Percentiles rank a stretch among this genome's conserved stretches.
phyloP scores from a whole-genome alignment of 2,113 vertebrate genomes.

The Perca flavescens region DNA sequence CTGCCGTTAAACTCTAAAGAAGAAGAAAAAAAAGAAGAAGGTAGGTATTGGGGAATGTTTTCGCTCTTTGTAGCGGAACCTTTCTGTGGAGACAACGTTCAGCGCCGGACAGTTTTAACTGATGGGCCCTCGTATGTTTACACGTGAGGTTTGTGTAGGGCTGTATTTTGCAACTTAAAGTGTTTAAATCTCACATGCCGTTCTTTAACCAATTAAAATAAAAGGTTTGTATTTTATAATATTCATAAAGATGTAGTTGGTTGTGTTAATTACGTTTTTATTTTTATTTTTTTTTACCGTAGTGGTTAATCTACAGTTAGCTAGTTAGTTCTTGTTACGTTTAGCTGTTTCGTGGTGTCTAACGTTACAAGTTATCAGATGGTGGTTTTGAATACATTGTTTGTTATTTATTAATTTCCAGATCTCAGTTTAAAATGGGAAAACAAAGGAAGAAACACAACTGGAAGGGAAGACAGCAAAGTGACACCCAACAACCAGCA shows the following conservation, averaged over 20 bases:
- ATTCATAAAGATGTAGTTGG: neutral
- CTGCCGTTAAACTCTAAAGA: too few relatives aligned
- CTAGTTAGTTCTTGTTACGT: constrained; percentile 4
- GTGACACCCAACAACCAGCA: constrained; percentile 31
- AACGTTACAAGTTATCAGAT: neutral
- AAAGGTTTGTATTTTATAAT: constrained; percentile 15
- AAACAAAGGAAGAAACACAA: constrained; percentile 89
- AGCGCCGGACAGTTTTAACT: constrained; percentile 40
- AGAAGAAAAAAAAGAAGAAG: too few relatives aligned
- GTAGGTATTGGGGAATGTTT: neutral
- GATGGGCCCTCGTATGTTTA: constrained; percentile 63
- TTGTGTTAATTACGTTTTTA: neutral
- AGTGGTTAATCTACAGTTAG: neutral
- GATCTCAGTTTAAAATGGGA: constrained; percentile 82
- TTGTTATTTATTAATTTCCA: neutral
- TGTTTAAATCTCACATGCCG: neutral
- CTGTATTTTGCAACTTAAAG: neutral
- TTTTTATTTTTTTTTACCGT: neutral
- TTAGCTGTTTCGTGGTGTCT: neutral
- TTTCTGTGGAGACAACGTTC: neutral
- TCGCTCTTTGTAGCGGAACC: constrained; percentile 60
- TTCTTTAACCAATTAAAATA: neutral
- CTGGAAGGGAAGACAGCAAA: constrained; percentile 88
- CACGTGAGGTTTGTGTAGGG: constrained; percentile 72
- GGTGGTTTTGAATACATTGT: neutral